Base-by-base conservation (phyloP, 2,113 vertebrate species). In the Struthidea cinerea region DNA sequence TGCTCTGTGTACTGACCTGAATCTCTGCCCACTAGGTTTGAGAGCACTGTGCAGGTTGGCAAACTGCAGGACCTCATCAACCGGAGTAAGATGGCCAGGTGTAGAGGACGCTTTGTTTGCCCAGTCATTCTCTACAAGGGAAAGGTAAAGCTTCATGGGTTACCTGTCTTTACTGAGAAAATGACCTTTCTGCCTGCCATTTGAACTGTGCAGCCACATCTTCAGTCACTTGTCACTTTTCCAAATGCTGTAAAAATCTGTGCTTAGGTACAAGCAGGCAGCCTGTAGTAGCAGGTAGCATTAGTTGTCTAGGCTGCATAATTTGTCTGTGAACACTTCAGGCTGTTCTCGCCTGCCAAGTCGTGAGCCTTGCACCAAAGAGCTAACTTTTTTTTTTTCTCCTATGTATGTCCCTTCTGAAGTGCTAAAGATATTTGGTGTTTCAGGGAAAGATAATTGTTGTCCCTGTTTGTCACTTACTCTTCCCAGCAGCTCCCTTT, bases 111-210 rank as follows among this genome's bases (percentile, higher is more conserved):
- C 64, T 99, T 99, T 53, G 99, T 99, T 79, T 99, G 99, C 95
- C 99, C 99, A 0, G 99, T 99, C 96, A 99, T 99, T 95, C 98
- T 99, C 57, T 99, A 99, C 98, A 99, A 99, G 67, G 99, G 99
- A 96, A 99, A 99, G 99, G 99, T 99, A 98, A 98, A 87, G 60
- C 65, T 84, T 55, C 7, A 1, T 32, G 52, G 17, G 37, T 76
- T 61, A 27, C 41, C 56, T 80, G 28, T 41, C 37, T 78, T 63
- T 46, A 28, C 33, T 56, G 92, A 39, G 42, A 47, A 67, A 71
- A 90, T 64, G 3, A 63, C 41, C 71, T 88, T 88, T 84, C 52
- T 93, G 27, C 27, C 13, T 44, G 32, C 33, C 0, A 0, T 70
- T 42, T 56, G 79, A 91, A 14, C 47, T 35, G 16, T 24, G 28